A percentile compares a stretch with the other conserved stretches of the same genome.
Evolutionary conservation across 2,113 vertebrate genomes (phyloP).

Genomic region (Hylia prasina): DNA sequence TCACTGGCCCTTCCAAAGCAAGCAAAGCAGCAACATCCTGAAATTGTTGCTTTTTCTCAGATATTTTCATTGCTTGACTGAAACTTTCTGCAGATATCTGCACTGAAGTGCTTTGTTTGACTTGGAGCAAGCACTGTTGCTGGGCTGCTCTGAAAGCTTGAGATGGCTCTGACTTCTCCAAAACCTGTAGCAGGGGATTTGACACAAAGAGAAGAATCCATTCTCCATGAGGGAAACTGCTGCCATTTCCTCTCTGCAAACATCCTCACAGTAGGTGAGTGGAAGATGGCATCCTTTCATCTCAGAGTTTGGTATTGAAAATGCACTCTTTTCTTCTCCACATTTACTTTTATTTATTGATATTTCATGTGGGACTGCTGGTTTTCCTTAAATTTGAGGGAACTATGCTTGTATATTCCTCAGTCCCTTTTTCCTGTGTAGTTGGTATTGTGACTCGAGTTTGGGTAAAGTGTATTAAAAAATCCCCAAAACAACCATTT

Average conservation of each 20-base stretch:
- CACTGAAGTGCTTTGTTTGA: not conserved
- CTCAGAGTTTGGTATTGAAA: not conserved
- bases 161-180: conserved; percentile 19
- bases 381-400: not conserved
- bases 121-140: not conserved
- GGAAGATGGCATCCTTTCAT: not conserved
- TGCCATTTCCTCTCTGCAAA: conserved; percentile 55
- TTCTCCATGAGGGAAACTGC: not conserved
- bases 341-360: not conserved
- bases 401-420: not conserved
- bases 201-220: not conserved
- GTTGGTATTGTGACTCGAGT: not conserved
- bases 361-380: not conserved
- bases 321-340: not conserved
- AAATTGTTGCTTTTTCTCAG: not conserved
- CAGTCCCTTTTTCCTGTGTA: not conserved
- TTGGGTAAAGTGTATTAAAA: not conserved
- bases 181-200: conserved; percentile 1
- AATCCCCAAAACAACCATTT: not conserved
- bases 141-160: not conserved
- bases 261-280: conserved; percentile 35
- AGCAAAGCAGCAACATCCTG: not conserved
- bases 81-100: not conserved
- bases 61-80: not conserved
- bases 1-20: not conserved